Percentiles rank a stretch among this genome's conserved stretches.
phyloP scores from a whole-genome alignment of 92 coral and sea anemone species.

The Zoanthus sociatus region DNA sequence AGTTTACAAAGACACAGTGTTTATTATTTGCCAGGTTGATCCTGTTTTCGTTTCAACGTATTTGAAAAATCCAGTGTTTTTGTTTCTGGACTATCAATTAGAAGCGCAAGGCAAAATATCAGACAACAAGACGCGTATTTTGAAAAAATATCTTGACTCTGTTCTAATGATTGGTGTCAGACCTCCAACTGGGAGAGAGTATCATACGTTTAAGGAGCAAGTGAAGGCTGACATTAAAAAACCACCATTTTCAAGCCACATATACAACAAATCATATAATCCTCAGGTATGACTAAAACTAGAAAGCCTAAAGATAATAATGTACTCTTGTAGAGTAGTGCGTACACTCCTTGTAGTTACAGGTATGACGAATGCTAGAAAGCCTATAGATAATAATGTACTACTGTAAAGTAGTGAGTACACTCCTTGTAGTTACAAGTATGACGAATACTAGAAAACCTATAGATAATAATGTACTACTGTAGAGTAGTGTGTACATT shows the following conservation, averaged over 20 bases:
- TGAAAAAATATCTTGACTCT: slow-evolving; percentile 11
- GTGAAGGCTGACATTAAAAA: background rate
- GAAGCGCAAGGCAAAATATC: background rate
- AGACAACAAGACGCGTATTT: background rate
- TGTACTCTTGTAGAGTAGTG: no score
- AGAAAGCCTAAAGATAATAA: background rate
- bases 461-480: no score
- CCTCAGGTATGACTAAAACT: slow-evolving; percentile 15
- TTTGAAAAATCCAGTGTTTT: background rate
- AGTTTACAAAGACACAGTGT: slow-evolving; percentile 16
- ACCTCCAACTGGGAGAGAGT: slow-evolving; percentile 12
- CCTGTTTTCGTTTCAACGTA: background rate
- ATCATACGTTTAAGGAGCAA: background rate
- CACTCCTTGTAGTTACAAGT: no score
- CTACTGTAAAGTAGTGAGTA: no score
- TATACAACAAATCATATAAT: background rate
- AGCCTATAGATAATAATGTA: no score
- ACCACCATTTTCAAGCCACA: background rate
- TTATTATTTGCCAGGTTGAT: slow-evolving; percentile 16
- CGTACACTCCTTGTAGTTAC: no score
- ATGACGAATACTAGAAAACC: no score
- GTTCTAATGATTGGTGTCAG: slow-evolving; percentile 21
- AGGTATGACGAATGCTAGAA: no score
- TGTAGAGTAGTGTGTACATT: no score
- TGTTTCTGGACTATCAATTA: background rate